Base-by-base conservation (phyloP, 2,797 vertebrate species). In the Synaphobranchus kaupii region DNA sequence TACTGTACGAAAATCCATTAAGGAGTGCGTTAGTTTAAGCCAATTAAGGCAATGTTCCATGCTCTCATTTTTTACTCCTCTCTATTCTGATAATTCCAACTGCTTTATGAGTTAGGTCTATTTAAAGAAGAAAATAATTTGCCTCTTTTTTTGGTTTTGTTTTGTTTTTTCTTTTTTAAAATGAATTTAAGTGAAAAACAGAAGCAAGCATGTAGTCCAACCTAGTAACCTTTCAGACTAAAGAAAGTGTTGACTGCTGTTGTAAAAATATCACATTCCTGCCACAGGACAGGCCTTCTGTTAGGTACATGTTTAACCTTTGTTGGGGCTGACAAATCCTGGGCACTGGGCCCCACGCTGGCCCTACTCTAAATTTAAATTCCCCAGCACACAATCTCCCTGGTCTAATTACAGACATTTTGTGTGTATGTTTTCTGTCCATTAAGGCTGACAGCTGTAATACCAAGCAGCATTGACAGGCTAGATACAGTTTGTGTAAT, bases 401-500 rank as follows among this genome's bases (percentile, higher is more conserved):
- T 91, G 91, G 87, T 82, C 52, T 90, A 90, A 81, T 31, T 86
- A 87, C 87, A 90, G 85, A 84, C 91, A 88, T 89, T 86, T 71
- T 90, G 88, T 63, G 86, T 87, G 85, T 81, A 84, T 87, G 90
- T 91, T 91, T 89, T 89, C 81, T 6, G 58, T 86, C 47, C 54
- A 76, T 84, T 89, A 93, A 92, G 90, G 90, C 90, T 90, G 89
- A 88, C 92, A 91, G 91, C 91, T 91, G 90, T 22, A 84, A 89
- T 88, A 89, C 86, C 90, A 85, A 25, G 28, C 66, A 92, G 92
- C 91, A 90, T 89, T 82, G 91, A 86, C 85, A 54, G 78, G 91
- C 93, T 95, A 95, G 95, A 96, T 91, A 89, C 91, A 89, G 95
- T 92, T 4, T 90, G 90, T 90, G 92, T 93, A 89, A 89, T 91